Base-by-base conservation (phyloP, 2,888 invertebrate species). In the Trissonchulus latispiculum region DNA sequence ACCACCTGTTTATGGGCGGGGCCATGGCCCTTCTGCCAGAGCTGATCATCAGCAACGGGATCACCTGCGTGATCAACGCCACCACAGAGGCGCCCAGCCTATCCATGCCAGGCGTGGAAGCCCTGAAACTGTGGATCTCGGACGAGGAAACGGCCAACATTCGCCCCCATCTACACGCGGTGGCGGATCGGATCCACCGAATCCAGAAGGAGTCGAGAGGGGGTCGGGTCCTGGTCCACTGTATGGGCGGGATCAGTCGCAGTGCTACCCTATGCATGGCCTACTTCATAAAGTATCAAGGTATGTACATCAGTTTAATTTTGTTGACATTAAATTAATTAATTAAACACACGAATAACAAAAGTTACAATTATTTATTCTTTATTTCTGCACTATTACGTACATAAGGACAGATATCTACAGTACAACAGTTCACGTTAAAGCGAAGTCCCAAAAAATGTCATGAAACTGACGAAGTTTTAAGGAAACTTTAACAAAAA, bases 221-320 rank as follows among this genome's bases (percentile, higher is more conserved):
- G n/a, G n/a, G 92, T 62, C 87, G 88, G 75, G 89, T 90, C 0
- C 83, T 94, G 77, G 90, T 95, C 0, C 93, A 94, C 81, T 95
- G 94, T 81, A 91, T 94, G 1, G 93, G 93, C 0, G 94, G 94
- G 0, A 90, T 93, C 2, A 91, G 91, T 77, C 87, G 95, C 72
- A 92, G 92, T 0, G 91, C 93, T 23, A n/a, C n/a, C 0, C 86
- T 94, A 1, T 91, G 91, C 82, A 86, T 94, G 78, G 93, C 91
- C 28, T 94, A 93, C 84, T 87, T 95, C 59, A 89, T 94, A 85
- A 93, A 93, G 84, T 89, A 92, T 85, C 87, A 89, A 77, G 87
- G 88, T 76, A 89, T 93, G 88, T 88, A 88, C n/a, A n/a, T n/a
- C n/a, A n/a, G n/a, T n/a, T n/a, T n/a, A n/a, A n/a, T n/a, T n/a